Evolutionary conservation across 2,888 invertebrate genomes (phyloP), one percentile per base, ranked within the genome.

Genomic region (Leucoptera coffeella): DNA sequence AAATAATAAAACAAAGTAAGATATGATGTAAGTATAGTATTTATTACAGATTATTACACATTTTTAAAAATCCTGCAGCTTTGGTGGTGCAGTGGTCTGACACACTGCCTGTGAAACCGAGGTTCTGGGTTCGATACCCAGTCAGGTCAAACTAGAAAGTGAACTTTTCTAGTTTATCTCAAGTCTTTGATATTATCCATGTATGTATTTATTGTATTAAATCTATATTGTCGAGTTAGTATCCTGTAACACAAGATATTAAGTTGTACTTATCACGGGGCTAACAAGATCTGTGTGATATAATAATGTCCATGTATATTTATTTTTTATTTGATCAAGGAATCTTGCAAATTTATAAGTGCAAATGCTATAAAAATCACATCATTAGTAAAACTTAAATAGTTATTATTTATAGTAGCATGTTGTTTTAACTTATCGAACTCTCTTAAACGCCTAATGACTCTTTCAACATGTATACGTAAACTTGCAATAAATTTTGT

Each of bases 401-500:
- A 8, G 12, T 19, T 17, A 12, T 27, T 10, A 15, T 23, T 15
- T 8, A 29, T 21, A 6, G 26, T 26, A 12, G 29, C 23, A 15
- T 29, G 29, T 12, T 26, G 29, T 10, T 29, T 29, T 10, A 29
- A 13, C 8, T 26, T 13, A 22, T n/a, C 13, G 15, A 31, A 29
- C 12, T 26, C 28, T 22, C 31, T 28, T 26, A 31, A 22, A 10
- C 31, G 29, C 27, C 31, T 27, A 14, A 31, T 31, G 4, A 29
- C 27, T 29, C 29, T 11, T 29, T 31, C 31, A 6, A 31, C 19
- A 17, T 29, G 29, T 14, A 31, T 31, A 9, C 31, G 11, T 15
- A 31, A 29, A 29, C 31, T 31, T n/a, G 29, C 29, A 27, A 27
- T 27, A 12, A 23, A 23, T 27, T 31, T 31, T 10, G 26, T 31